These are phyloP conservation scores for Entelurus aequoreus DNA, from an alignment of 2,113 vertebrate species.

Conservation along the genomic window DNA sequence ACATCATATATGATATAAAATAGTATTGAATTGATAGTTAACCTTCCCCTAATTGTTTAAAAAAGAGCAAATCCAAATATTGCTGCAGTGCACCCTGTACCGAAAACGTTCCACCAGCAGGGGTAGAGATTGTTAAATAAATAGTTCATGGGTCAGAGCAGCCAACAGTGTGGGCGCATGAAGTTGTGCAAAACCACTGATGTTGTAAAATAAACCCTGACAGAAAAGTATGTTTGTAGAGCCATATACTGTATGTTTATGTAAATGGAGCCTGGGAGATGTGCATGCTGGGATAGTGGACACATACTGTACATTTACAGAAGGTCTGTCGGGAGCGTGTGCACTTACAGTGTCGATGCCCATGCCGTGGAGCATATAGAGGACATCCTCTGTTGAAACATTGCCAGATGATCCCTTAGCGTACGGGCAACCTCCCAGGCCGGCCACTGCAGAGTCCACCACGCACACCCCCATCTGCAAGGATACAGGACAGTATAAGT, in stretches of 20 bases:
- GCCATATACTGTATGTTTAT: constrained; percentile 22
- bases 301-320: constrained; percentile 14
- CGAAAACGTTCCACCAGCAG: constrained; percentile 58
- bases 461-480: constrained; percentile 90
- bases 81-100: constrained; percentile 20
- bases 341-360: constrained; percentile 87
- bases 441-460: constrained; percentile 89
- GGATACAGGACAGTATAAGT: constrained; percentile 44
- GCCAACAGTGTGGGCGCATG: constrained; percentile 11
- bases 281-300: constrained; percentile 17
- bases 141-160: constrained; percentile 22
- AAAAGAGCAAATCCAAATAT: neutral
- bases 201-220: constrained; percentile 47
- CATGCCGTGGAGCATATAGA: constrained; percentile 92
- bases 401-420: constrained; percentile 92
- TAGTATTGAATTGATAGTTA: too few relatives aligned
- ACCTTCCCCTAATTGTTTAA: neutral
- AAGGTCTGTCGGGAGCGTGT: constrained; percentile 15
- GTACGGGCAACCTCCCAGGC: constrained; percentile 91
- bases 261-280: constrained; percentile 26
- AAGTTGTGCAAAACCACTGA: constrained; percentile 40
- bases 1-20: too few relatives aligned
- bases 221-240: constrained; percentile 42
- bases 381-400: constrained; percentile 89
- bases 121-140: constrained; percentile 67